These are phyloP conservation scores for Nomada lathburiana DNA, from an alignment of 2,888 invertebrate genomes.

Conservation along the genomic window DNA sequence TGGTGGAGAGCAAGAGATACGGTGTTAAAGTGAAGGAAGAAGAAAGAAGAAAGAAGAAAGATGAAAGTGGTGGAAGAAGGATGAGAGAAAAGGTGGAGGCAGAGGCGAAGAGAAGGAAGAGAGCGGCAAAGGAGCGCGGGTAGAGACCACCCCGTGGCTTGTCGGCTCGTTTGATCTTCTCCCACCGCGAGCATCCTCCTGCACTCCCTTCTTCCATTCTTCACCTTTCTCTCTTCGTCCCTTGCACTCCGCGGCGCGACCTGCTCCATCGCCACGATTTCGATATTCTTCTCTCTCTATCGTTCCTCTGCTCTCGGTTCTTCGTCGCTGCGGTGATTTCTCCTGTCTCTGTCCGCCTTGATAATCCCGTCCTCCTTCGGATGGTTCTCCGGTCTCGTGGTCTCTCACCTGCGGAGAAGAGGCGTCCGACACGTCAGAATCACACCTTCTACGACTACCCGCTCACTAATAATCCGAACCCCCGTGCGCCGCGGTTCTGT, in stretches of 20 bases:
- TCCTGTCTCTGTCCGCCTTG: constrained; percentile 35
- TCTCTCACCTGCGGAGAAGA: constrained; percentile 74
- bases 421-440: constrained; percentile 82
- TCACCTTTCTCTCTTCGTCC: constrained; percentile 42
- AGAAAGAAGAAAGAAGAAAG: constrained; percentile 48
- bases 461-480: constrained; percentile 80
- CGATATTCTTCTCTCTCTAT: constrained; percentile 34
- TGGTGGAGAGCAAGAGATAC: constrained; percentile 51
- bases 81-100: constrained; percentile 60
- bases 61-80: constrained; percentile 57
- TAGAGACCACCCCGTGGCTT: constrained; percentile 84
- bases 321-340: constrained; percentile 42
- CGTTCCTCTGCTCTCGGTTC: constrained; percentile 4
- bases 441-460: constrained; percentile 82
- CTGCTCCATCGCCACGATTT: constrained; percentile 54
- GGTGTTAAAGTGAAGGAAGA: constrained; percentile 48
- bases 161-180: constrained; percentile 84
- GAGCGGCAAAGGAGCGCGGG: constrained; percentile 76
- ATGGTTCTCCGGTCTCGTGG: constrained; percentile 52
- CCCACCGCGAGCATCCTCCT: constrained; percentile 74
- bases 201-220: constrained; percentile 33
- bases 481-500: constrained; percentile 66
- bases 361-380: not conserved
- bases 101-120: constrained; percentile 64
- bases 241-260: constrained; percentile 45